Evolutionary conservation across 2,113 vertebrate genomes (phyloP), one percentile per base, ranked within the genome.

Genomic region (Tachycineta bicolor): DNA sequence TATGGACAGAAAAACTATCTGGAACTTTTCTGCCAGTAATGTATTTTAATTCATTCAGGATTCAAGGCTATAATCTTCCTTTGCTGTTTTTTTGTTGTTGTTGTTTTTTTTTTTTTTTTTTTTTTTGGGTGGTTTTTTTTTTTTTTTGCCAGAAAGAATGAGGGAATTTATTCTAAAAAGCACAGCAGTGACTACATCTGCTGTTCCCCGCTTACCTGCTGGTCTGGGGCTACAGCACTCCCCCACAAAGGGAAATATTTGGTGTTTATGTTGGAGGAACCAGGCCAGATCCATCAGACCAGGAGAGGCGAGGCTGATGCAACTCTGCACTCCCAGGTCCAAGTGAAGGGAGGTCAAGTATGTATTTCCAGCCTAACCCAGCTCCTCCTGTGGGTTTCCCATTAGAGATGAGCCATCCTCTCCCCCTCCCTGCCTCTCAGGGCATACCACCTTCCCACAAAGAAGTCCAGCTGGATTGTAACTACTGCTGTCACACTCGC

Each of bases 401-500:
- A 15, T 52, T 31, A 49, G 37, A 52, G 14, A 50, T 41, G 33
- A 39, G 52, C 41, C 31, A 19, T 18, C 10, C 3, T 1, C 25
- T 69, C 21, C 15, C 19, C 20, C 16, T 64, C 46, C 37, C 23
- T 5, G 3, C 14, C 29, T 65, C 41, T 34, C 10, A 6, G 60
- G 46, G 34, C 53, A 60, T 22, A 29, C 12, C 49, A 37, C 18
- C 55, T 26, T 59, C 56, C 67, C 5, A 1, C 12, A 43, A 19
- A 24, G 43, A 39, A 34, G 10, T 26, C 31, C 58, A 55, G 55
- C 44, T 68, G 64, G n/a, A 33, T 68, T 3, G 2, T 33, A 28
- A 14, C 26, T 60, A 15, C 5, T 0, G 1, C 34, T 76, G 29
- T 53, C 43, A 31, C 11, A 1, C 11, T 33, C 0, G 0, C 16